Conservation (phyloP, 2,888 invertebrate species). For the Lamellibrachia columna region DNA sequence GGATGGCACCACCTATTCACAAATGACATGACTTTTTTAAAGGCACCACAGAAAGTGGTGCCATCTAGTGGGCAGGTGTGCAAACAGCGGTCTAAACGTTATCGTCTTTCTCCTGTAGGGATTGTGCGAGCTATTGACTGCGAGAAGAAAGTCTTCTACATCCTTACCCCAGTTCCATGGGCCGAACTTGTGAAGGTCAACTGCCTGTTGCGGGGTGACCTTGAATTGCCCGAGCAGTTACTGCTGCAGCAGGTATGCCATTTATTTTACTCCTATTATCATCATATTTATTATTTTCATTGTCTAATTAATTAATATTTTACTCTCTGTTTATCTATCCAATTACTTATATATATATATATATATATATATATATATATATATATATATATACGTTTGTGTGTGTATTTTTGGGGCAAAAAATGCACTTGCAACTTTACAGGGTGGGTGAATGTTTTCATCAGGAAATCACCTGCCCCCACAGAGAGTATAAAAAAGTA, state of each 20-base stretch:
- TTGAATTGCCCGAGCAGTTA: neutral
- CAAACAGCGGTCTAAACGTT: neutral
- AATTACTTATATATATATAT: too few species aligned
- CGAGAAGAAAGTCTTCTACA: slow-evolving; percentile 46
- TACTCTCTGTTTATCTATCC: too few species aligned
- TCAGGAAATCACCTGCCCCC: too few species aligned
- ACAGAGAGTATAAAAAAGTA: too few species aligned
- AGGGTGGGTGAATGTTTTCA: too few species aligned
- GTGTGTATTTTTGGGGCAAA: too few species aligned
- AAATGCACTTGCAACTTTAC: too few species aligned
- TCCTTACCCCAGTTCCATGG: slow-evolving; percentile 51
- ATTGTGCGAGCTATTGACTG: slow-evolving; percentile 55
- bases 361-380: too few species aligned
- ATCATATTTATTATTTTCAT: too few species aligned
- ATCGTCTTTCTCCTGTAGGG: slow-evolving; percentile 44
- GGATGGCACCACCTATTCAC: neutral
- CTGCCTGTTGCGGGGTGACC: slow-evolving; percentile 43
- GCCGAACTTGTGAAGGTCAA: slow-evolving; percentile 49
- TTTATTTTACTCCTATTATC: too few species aligned
- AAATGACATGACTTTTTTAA: neutral
- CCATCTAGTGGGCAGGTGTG: neutral
- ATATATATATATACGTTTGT: too few species aligned
- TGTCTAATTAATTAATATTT: too few species aligned
- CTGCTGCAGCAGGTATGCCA: neutral
- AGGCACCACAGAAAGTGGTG: neutral